phyloP scores from a whole-genome alignment of 2,797 vertebrate genomes.

The Gymnodraco acuticeps region DNA sequence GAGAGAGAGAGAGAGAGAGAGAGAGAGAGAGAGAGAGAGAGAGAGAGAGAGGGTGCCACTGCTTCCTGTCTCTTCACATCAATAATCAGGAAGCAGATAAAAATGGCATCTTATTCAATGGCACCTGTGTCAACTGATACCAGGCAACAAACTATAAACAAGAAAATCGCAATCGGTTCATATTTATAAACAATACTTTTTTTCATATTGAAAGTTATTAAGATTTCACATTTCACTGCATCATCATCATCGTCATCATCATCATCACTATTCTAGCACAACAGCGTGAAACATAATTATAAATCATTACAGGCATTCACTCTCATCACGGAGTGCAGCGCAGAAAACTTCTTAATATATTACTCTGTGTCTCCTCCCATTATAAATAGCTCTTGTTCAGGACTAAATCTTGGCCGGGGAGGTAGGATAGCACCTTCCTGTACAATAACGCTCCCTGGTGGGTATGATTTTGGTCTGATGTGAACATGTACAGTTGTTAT shows the following conservation, averaged over 20 bases:
- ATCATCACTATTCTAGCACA: constrained; percentile 81
- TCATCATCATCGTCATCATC: constrained; percentile 46
- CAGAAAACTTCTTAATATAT: constrained; percentile 86
- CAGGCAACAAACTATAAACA: constrained; percentile 70
- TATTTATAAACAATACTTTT: constrained; percentile 76
- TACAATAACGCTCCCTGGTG: constrained; percentile 59
- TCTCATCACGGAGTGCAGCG: constrained; percentile 73
- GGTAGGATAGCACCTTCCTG: constrained; percentile 75
- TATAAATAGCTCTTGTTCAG: constrained; percentile 87
- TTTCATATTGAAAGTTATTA: constrained; percentile 65
- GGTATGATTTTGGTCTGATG: constrained; percentile 50
- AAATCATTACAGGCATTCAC: constrained; percentile 81
- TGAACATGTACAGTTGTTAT: constrained; percentile 32
- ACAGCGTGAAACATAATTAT: constrained; percentile 79
- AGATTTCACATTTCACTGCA: constrained; percentile 76
- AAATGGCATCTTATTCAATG: constrained; percentile 60
- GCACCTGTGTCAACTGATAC: constrained; percentile 67
- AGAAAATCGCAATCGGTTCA: constrained; percentile 66
- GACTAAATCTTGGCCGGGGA: constrained; percentile 68
- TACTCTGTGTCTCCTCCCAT: constrained; percentile 85
- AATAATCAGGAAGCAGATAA: constrained; percentile 60
- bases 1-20: constrained; percentile 63
- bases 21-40: constrained; percentile 47
- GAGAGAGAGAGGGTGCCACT: constrained; percentile 48
- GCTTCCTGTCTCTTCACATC: constrained; percentile 57